Conservation (phyloP, 2,113 vertebrate genomes). For the Dendropsophus ebraccatus region DNA sequence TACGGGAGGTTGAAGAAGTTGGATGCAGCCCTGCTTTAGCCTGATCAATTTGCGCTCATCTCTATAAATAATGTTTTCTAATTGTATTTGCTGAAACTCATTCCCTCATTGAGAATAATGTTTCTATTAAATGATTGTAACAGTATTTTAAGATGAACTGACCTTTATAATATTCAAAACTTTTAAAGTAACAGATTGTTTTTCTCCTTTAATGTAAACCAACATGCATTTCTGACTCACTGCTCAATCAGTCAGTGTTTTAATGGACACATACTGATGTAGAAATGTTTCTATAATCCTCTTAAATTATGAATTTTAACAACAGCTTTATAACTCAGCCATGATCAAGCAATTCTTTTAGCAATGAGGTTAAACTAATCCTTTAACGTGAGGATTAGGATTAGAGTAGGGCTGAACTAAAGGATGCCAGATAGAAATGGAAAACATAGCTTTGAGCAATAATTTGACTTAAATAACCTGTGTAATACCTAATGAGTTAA, state of each 20-base stretch:
- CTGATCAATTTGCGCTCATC: no score
- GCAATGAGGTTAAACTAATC: slow-evolving; percentile 55
- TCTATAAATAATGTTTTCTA: no score
- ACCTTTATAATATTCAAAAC: neutral
- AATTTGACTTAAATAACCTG: neutral
- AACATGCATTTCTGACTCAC: neutral
- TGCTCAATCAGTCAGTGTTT: slow-evolving; percentile 3
- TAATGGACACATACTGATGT: slow-evolving; percentile 16
- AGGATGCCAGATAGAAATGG: neutral
- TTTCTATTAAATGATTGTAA: neutral
- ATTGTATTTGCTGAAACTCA: no score
- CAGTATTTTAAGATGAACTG: no score
- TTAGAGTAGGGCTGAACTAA: slow-evolving; percentile 3
- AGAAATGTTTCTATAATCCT: slow-evolving; percentile 40
- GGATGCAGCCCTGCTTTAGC: no score
- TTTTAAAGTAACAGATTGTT: neutral
- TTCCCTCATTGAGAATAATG: neutral
- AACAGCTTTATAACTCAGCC: slow-evolving; percentile 32
- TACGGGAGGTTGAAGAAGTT: no score
- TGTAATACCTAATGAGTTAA: neutral
- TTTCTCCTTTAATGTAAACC: neutral
- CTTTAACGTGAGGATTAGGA: slow-evolving; percentile 42
- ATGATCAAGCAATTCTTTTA: slow-evolving; percentile 40
- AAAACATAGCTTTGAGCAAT: slow-evolving; percentile 6
- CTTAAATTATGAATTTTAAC: slow-evolving; percentile 44